A percentile compares a stretch with the other conserved stretches of the same genome.
These are phyloP conservation scores for Apamea epomidion DNA, from an alignment of 2,888 invertebrate genomes.

Conservation along the genomic window DNA sequence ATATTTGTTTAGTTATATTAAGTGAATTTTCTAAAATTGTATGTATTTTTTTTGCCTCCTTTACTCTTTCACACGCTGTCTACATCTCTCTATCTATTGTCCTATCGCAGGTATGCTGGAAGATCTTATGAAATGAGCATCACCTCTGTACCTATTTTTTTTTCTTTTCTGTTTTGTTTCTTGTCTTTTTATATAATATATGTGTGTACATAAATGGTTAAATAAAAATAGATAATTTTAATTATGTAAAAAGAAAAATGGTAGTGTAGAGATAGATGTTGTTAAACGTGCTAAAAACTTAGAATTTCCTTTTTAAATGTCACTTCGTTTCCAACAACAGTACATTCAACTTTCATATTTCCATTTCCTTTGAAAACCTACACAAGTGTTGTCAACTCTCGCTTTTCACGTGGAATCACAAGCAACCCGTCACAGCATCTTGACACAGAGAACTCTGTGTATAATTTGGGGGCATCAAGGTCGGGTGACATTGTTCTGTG, in stretches of 20 bases:
- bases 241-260: background rate
- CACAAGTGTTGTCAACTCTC: background rate
- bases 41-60: background rate
- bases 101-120: too few species aligned
- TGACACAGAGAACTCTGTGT: constrained; percentile 54
- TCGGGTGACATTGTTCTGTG: constrained; percentile 68
- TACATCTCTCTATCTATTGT: background rate
- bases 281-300: background rate
- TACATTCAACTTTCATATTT: constrained; percentile 16
- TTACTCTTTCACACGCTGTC: too few species aligned
- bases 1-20: too few species aligned
- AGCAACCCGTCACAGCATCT: constrained; percentile 38
- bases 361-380: constrained; percentile 20
- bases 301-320: background rate
- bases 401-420: constrained; percentile 1
- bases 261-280: background rate
- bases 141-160: too few species aligned
- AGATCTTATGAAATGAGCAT: too few species aligned
- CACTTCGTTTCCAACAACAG: background rate
- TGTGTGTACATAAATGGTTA: too few species aligned
- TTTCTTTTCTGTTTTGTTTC: too few species aligned
- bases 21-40: background rate
- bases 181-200: too few species aligned
- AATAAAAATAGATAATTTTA: too few species aligned
- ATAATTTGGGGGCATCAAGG: constrained; percentile 68